Evolutionary conservation across 2,113 vertebrate species (phyloP).

Genomic region (Leuciscus idus): DNA sequence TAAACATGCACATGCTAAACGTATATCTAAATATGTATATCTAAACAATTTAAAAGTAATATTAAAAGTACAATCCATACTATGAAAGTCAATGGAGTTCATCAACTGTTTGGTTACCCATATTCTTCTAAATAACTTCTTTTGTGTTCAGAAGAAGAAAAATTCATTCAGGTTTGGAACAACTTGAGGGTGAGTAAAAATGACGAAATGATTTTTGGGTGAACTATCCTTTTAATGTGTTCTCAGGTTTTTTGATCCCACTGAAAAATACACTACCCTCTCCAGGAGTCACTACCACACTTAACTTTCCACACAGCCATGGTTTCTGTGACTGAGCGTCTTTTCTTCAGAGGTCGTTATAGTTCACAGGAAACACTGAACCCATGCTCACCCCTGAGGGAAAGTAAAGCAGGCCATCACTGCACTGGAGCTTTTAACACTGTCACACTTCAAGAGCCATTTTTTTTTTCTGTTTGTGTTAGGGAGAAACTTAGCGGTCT

Average conservation of each 20-base stretch:
- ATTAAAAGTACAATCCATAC: too few species aligned
- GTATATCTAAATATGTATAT: too few species aligned
- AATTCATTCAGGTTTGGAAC: too few species aligned
- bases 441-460: background rate
- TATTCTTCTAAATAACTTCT: too few species aligned
- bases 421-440: slow-evolving; percentile 4
- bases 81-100: too few species aligned
- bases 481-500: slow-evolving; percentile 23
- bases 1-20: too few species aligned
- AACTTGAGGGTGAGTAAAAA: too few species aligned
- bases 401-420: slow-evolving; percentile 23
- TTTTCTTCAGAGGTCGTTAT: background rate
- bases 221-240: background rate
- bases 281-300: background rate
- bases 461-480: slow-evolving; percentile 33
- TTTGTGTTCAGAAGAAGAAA: too few species aligned
- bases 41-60: too few species aligned
- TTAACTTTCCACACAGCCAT: background rate
- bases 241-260: background rate
- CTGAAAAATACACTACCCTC: background rate
- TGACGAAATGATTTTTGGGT: too few species aligned
- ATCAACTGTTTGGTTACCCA: too few species aligned
- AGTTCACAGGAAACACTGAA: background rate
- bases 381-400: background rate
- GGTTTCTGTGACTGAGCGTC: background rate